phyloP scores from a whole-genome alignment of 2,888 invertebrate species.

The Helicoverpa assulta region DNA sequence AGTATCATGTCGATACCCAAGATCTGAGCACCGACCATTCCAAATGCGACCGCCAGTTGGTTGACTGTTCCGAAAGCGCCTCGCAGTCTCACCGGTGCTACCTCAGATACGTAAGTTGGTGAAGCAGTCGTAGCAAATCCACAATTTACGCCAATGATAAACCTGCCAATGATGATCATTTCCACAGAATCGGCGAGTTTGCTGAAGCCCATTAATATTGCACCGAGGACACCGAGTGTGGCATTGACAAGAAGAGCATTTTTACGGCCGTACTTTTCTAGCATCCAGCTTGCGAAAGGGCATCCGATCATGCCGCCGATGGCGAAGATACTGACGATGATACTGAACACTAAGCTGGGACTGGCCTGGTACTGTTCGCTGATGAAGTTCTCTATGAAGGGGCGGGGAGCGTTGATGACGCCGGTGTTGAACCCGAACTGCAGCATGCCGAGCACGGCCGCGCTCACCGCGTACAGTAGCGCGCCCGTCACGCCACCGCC shows the following conservation, averaged over 20 bases:
- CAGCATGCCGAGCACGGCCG: conserved; percentile 93
- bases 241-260: conserved; percentile 92
- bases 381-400: conserved; percentile 92
- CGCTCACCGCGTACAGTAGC: conserved; percentile 91
- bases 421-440: conserved; percentile 94
- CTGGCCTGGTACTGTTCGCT: conserved; percentile 87
- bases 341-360: conserved; percentile 89
- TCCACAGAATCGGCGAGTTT: conserved; percentile 91
- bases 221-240: conserved; percentile 91
- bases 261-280: conserved; percentile 93
- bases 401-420: conserved; percentile 92
- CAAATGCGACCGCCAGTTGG: conserved; percentile 87
- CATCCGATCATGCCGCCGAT: conserved; percentile 95
- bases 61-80: conserved; percentile 88
- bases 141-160: conserved; percentile 94
- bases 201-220: conserved; percentile 92
- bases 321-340: conserved; percentile 94
- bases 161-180: conserved; percentile 93
- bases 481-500: conserved; percentile 90
- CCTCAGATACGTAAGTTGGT: conserved; percentile 88
- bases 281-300: conserved; percentile 93
- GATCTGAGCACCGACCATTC: conserved; percentile 83
- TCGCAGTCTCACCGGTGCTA: conserved; percentile 82
- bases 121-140: conserved; percentile 90
- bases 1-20: conserved; percentile 86